phyloP scores from a whole-genome alignment of 2,797 vertebrate genomes.

The Tenualosa thibaudeaui region DNA sequence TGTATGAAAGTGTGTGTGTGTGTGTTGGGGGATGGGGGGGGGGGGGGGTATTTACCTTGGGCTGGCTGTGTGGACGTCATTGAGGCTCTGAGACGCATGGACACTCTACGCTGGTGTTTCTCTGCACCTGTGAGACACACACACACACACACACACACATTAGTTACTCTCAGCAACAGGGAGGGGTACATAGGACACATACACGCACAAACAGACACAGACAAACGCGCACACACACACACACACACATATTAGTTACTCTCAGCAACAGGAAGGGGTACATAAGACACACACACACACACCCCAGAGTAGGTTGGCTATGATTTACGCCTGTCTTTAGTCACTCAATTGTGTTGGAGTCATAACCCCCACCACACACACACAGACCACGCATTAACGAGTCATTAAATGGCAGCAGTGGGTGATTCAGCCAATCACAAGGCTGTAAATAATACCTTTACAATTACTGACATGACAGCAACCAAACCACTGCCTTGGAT shows the following conservation, averaged over 20 bases:
- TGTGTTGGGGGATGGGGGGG: no score
- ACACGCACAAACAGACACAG: not conserved
- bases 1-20: no score
- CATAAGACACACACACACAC: no score
- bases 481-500: not conserved
- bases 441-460: not conserved
- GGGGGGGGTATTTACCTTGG: conserved; percentile 65
- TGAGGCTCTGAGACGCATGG: conserved; percentile 49
- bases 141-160: no score
- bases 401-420: not conserved
- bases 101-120: conserved; percentile 52
- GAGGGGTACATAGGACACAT: conserved; percentile 12
- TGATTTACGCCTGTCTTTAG: not conserved
- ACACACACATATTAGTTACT: not conserved
- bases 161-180: conserved; percentile 35
- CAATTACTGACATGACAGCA: not conserved
- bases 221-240: not conserved
- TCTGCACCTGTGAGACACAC: conserved; percentile 64
- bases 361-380: not conserved
- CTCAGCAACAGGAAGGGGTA: no score
- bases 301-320: not conserved
- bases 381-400: not conserved
- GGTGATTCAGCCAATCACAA: conserved; percentile 12
- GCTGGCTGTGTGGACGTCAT: conserved; percentile 65
- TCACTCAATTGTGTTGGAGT: not conserved